Conservation (phyloP, 2,888 invertebrate genomes). For the Epicampocera succincta region DNA sequence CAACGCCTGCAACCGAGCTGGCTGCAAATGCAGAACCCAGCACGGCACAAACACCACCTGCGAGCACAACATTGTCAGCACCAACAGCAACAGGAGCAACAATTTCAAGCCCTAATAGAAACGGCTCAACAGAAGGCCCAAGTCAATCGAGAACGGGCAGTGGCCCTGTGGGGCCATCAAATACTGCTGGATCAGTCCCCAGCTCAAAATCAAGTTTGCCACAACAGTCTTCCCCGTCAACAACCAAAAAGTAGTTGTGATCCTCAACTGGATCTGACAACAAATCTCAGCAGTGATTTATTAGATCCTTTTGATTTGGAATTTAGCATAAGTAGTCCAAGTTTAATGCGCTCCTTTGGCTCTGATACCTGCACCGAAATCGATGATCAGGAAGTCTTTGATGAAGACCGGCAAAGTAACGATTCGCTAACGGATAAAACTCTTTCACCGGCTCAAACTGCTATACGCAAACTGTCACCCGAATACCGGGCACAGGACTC, state of each 20-base stretch:
- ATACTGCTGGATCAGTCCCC: conserved; percentile 74
- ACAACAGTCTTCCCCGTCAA: conserved; percentile 81
- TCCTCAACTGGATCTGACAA: conserved; percentile 53
- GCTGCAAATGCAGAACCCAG: conserved; percentile 55
- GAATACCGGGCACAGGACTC: neutral
- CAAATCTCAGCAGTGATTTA: conserved; percentile 48
- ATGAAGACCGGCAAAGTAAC: conserved; percentile 52
- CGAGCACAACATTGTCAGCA: conserved; percentile 65
- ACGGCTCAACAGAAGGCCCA: conserved; percentile 76
- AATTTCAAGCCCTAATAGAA: conserved; percentile 65
- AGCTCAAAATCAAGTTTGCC: conserved; percentile 78
- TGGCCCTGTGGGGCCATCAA: conserved; percentile 80
- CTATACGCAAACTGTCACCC: conserved; percentile 74
- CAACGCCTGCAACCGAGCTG: conserved; percentile 34
- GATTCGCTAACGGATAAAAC: conserved; percentile 74
- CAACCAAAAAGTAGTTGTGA: conserved; percentile 79
- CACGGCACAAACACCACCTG: conserved; percentile 65
- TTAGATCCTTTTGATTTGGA: conserved; percentile 78
- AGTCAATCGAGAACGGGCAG: conserved; percentile 80
- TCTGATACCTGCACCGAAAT: conserved; percentile 71
- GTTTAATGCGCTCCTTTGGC: conserved; percentile 79
- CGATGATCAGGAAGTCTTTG: conserved; percentile 18
- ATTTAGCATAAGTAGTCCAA: conserved; percentile 81
- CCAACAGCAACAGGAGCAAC: conserved; percentile 65
- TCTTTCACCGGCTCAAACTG: conserved; percentile 78